Evolutionary conservation across 1,140 invertebrate species (phyloP), one percentile per base, ranked within the genome.

Genomic region (Atta texana): DNA sequence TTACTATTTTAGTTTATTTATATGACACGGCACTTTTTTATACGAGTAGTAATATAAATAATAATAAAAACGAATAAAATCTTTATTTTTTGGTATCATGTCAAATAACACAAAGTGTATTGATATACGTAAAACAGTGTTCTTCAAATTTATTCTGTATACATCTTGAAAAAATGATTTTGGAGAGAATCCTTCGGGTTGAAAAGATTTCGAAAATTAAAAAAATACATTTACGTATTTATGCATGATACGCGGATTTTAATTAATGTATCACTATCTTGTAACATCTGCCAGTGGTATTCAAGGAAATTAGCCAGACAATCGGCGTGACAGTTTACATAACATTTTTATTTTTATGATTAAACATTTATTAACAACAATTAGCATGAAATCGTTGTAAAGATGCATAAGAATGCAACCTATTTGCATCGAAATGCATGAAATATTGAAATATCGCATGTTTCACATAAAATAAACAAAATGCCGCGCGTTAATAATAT

Each of bases 361-460:
- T 68, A 39, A 68, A 21, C 21, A 24, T 80, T 68, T 68, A 80
- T 80, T 39, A 21, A 64, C 44, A 21, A 6, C 61, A 24, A 80
- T 78, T 78, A 78, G 28, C 76, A 78, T 78, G 44, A 78, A 78
- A 53, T 66, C 14, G 28, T 31, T 49, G 49, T 69, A 69, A 81
- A 69, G 2, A 1, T 31, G 31, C n/a, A n/a, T 16, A 21, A 21
- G 51, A 14, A 69, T 57, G 64, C 31, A 69, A 39, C 0, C 34
- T 44, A 68, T 61, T 66, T 6, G 28, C n/a, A 55, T 78, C 61
- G 18, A n/a, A n/a, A n/a, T n/a, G 49, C 39, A 16, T 78, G 28
- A 78, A 51, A 78, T 78, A 66, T 2, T 39, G 44, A 66, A 14
- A 66, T 24, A 39, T 66, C 31, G 14, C 28, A 18, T 14, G 21